phyloP scores from a whole-genome alignment of 92 coral and sea anemone genomes.

The Desmophyllum pertusum region DNA sequence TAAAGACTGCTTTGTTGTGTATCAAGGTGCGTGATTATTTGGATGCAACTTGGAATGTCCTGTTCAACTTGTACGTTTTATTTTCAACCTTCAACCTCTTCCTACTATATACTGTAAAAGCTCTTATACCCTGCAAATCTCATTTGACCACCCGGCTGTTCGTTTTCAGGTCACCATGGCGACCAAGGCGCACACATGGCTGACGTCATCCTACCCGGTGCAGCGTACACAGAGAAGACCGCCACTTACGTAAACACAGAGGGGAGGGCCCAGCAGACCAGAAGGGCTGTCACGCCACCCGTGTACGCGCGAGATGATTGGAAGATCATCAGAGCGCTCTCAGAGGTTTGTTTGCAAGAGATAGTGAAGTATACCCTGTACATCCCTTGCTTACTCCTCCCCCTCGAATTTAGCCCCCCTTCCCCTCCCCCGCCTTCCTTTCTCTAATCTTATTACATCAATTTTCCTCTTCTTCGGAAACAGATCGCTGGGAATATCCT shows the following conservation, averaged over 20 bases:
- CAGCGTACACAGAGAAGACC: constrained; percentile 99
- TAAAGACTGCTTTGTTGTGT: constrained; percentile 90
- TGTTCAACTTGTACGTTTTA: too few species aligned
- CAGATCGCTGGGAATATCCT: constrained; percentile 85
- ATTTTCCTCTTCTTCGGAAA: background rate
- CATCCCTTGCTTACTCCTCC: background rate
- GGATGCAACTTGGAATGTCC: background rate
- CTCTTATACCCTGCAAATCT: background rate
- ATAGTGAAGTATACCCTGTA: background rate
- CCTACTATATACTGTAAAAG: too few species aligned
- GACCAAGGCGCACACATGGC: constrained; percentile 96
- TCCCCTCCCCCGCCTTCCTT: too few species aligned
- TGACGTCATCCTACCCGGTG: constrained; percentile 96
- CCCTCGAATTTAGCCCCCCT: too few species aligned
- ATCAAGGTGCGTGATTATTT: constrained; percentile 76
- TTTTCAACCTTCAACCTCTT: too few species aligned
- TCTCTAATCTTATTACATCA: background rate
- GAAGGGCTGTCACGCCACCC: constrained; percentile 99
- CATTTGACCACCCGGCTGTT: background rate
- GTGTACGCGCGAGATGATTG: constrained; percentile 95
- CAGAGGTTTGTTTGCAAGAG: constrained; percentile 69
- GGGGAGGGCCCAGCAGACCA: constrained; percentile 98
- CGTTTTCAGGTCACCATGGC: constrained; percentile 95
- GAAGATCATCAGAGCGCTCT: constrained; percentile 98
- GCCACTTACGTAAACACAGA: constrained; percentile 98